Conservation (phyloP, 53 echinoderm and acorn worm species). For the Antedon mediterranea region DNA sequence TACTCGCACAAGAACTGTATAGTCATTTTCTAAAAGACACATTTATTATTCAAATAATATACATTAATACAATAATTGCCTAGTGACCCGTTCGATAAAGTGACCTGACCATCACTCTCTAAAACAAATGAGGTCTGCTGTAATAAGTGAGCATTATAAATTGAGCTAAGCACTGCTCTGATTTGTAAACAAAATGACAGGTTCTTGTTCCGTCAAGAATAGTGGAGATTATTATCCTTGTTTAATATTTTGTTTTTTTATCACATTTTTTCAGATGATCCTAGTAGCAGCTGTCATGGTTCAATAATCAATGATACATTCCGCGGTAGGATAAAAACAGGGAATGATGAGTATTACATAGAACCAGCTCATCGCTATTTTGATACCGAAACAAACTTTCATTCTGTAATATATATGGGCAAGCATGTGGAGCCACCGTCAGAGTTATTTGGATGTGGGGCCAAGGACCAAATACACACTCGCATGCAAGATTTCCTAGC, state of each 20-base stretch:
- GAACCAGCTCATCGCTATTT: conserved; percentile 62
- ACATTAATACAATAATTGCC: too few relatives aligned
- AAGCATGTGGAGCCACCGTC: conserved; percentile 42
- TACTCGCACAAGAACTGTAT: too few relatives aligned
- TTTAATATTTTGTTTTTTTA: background rate
- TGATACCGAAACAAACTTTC: conserved; percentile 32
- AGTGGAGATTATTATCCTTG: background rate
- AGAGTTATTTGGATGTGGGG: conserved; percentile 48
- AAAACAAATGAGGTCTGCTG: too few relatives aligned
- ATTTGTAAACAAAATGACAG: too few relatives aligned
- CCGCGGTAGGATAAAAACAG: conserved; percentile 61
- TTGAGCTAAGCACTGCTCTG: too few relatives aligned
- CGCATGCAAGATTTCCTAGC: conserved; percentile 56
- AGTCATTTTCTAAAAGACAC: too few relatives aligned
- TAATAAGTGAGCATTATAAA: too few relatives aligned
- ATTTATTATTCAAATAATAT: too few relatives aligned
- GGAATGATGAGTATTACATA: conserved; percentile 59
- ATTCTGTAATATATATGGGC: conserved; percentile 78
- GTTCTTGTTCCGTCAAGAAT: too few relatives aligned
- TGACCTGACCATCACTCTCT: too few relatives aligned
- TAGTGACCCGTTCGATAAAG: too few relatives aligned
- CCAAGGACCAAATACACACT: conserved; percentile 27
- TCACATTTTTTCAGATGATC: conserved; percentile 55
- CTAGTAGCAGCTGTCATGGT: conserved; percentile 62
- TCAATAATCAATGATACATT: conserved; percentile 64